Evolutionary conservation across 1,140 invertebrate species (phyloP), one percentile per base, ranked within the genome.

Genomic region (Zeugodacus cucurbitae): DNA sequence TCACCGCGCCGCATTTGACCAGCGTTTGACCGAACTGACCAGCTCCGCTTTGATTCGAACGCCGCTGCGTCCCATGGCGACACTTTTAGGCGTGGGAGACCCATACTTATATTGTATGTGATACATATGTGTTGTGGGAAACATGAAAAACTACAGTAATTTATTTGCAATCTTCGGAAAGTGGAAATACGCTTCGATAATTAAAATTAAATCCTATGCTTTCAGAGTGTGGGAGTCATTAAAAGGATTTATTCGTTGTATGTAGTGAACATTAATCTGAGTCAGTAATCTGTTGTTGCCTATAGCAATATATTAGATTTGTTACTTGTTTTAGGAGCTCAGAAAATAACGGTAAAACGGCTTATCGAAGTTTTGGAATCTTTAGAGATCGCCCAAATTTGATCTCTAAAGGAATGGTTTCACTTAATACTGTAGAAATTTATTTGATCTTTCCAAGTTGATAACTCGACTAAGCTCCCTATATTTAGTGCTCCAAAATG

Each of bases 121-220:
- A 2, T 14, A 5, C 64, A 32, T 32, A 17, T 41, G 34, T 7
- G 20, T 32, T 74, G 67, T 74, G 67, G 34, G 67, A 74, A 41
- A 74, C 34, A 37, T 74, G 67, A 74, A 74, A 74, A 74, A 74
- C 67, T 37, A 74, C 22, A 41, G 67, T 37, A 34, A 74, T 74
- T 74, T 74, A 74, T 74, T 74, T 74, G 67, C 34, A 74, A 74
- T 74, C 32, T 22, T 74, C 20, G 4, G 20, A 20, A 37, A 74
- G 67, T 74, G 67, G 34, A 41, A n/a, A 1, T 74, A 5, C 34
- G 67, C 32, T 74, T 74, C 67, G 22, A 74, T 74, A 74, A 74
- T 74, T 74, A 74, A 74, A 74, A 74, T 34, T 74, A 74, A 74
- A 74, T 34, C 32, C 34, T 22, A 34, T 34, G 5, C 2, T 62